Percentiles rank a stretch among this genome's conserved stretches.
Conservation (phyloP, 2,888 invertebrate species). For the Trichopria drosophilae region DNA sequence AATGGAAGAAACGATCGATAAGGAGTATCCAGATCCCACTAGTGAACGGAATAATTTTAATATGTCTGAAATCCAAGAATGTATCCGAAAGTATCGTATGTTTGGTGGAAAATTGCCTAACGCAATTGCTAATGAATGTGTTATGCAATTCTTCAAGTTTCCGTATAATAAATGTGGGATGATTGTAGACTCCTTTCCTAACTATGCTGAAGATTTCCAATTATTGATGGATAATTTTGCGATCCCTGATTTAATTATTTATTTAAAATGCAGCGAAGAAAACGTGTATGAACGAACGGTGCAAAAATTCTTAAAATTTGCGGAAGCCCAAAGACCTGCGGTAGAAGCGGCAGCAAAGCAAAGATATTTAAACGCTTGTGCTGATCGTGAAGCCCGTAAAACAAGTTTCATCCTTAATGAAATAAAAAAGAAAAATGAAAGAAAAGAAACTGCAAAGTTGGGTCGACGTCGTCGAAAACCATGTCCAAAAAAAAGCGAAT, state of each 20-base stretch:
- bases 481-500: too few relatives aligned
- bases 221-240: constrained; percentile 60
- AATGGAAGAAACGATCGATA: neutral
- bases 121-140: constrained; percentile 57
- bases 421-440: too few relatives aligned
- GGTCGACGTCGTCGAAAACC: too few relatives aligned
- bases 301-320: too few relatives aligned
- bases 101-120: constrained; percentile 60
- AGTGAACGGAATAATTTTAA: constrained; percentile 27
- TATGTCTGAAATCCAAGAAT: constrained; percentile 18
- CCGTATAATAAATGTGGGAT: constrained; percentile 62
- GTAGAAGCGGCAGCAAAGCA: too few relatives aligned
- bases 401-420: too few relatives aligned
- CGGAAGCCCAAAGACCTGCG: too few relatives aligned
- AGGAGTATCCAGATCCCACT: constrained; percentile 24
- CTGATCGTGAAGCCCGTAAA: too few relatives aligned
- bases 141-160: constrained; percentile 59
- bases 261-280: constrained; percentile 60
- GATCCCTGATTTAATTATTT: constrained; percentile 66
- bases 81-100: constrained; percentile 59
- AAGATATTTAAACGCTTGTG: too few relatives aligned
- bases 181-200: constrained; percentile 68
- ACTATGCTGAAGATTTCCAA: constrained; percentile 61
- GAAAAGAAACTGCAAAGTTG: too few relatives aligned
- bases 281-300: too few relatives aligned